Base-by-base conservation (phyloP, 2,888 invertebrate genomes). In the Chrysina gloriosa region DNA sequence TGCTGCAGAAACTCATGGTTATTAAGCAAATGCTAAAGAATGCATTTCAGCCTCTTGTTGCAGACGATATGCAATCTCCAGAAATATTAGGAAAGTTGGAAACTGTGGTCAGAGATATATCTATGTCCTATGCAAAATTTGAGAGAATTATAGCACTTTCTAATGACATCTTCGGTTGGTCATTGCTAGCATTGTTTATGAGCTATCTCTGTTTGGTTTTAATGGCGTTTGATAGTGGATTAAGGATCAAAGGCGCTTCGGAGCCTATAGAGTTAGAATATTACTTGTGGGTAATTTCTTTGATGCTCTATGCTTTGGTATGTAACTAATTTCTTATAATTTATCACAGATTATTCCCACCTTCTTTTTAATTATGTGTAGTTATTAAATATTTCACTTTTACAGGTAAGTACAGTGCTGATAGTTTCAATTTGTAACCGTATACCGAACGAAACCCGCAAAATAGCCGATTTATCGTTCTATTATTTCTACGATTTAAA, bases 401-500 rank as follows among this genome's bases (percentile, higher is more conserved):
- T 56, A 4, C 23, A 56, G 56, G 16, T 56, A 6, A 6, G 21
- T n/a, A 21, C 23, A 6, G 39, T 39, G 3, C 23, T 36, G 2
- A 3, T 56, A 1, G 39, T 39, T 0, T 56, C 34, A 9, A 23
- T 56, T 4, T 56, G 56, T 14, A 6, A 56, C 7, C 11, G 23
- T 14, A 56, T 7, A 0, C 23, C 56, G 3, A 36, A 11, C 19
- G 56, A 56, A 36, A 7, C 23, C 2, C 19, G 36, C 6, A 56
- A 11, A 23, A 56, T 39, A 7, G 14, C 21, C 4, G 56, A 56
- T 21, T n/a, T 56, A 23, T 36, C 56, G 0, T 56, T 39, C 16
- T 36, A 23, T 21, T 56, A 56, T 7, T 36, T 9, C 21, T 56
- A 56, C 11, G 39, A 36, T 36, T 19, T 39, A 11, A 56, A 56